Evolutionary conservation across 1,140 invertebrate genomes (phyloP).

Genomic region (Oreohelix idahoensis): DNA sequence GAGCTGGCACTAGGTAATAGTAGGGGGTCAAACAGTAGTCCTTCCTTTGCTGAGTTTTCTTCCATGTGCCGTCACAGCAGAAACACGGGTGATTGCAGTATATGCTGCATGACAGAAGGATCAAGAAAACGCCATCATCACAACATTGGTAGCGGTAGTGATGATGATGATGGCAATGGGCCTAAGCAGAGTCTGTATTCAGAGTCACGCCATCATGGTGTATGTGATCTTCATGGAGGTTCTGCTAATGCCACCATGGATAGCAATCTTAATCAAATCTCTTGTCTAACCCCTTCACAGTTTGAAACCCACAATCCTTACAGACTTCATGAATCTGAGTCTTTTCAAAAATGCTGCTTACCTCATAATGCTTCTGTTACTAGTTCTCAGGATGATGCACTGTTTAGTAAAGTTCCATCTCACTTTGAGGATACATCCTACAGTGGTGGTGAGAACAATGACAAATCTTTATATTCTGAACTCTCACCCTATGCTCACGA

Average conservation of each 20-base stretch:
- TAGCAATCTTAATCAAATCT: not conserved
- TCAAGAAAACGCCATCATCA: constrained; percentile 38
- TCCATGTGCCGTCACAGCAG: constrained; percentile 10
- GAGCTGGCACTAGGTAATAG: not conserved
- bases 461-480: constrained; percentile 8
- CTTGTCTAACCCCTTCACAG: not conserved
- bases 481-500: not conserved
- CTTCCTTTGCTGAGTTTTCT: not conserved
- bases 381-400: not conserved
- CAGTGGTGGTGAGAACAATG: not conserved
- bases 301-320: not conserved
- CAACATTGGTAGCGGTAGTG: constrained; percentile 22
- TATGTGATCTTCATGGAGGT: not conserved
- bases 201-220: not conserved
- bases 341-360: not conserved
- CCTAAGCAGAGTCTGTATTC: constrained; percentile 36
- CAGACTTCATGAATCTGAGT: not conserved
- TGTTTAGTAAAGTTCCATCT: not conserved
- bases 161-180: constrained; percentile 25
- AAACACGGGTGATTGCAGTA: constrained; percentile 25
- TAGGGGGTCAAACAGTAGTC: not conserved
- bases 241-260: not conserved
- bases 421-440: not conserved
- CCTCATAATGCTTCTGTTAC: not conserved
- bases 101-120: constrained; percentile 22